Base-by-base conservation (phyloP, 2,113 vertebrate species). In the Otis tarda region DNA sequence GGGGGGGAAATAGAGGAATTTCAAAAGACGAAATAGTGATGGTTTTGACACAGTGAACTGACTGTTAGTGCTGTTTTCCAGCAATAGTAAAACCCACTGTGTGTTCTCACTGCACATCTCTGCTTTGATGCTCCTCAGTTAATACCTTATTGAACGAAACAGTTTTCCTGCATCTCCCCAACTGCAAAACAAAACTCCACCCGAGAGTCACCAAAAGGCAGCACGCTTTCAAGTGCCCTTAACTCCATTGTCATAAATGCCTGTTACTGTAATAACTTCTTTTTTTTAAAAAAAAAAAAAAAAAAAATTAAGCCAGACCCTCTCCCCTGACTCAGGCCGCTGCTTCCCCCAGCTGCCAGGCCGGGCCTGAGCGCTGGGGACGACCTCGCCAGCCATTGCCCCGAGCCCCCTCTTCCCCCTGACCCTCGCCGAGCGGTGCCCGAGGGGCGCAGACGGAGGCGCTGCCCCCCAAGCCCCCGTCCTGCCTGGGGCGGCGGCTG, bases 171-270 rank as follows among this genome's bases (percentile, higher is more conserved):
- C 21, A 1, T 7, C 55, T 27, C n/a, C 20, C 22, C 41, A 18
- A 9, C 20, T 13, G 27, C 47, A 37, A 7, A 22, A 31, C 8
- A 5, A 52, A 7, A 1, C 27, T 7, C 25, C 21, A 4, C 21
- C 16, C 5, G 0, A 14, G 8, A 9, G 59, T 1, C 41, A 21
- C 0, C 15, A 0, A 1, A 28, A 13, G 15, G 21, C 6, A 39
- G 18, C 15, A 1, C 30, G 2, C 41, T 83, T n/a, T 24, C 39
- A 17, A 2, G 3, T 7, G 47, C 56, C 37, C 69, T 28, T 47
- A 31, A 4, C 67, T 7, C 67, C 4, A 2, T 0, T 9, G 6
- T 0, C 15, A 7, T 5, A 14, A 27, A 7, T 1, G 6, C 4
- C 2, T 9, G 13, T 6, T n/a, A 16, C 4, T 2, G 0, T 23